Base-by-base conservation (phyloP, 2,797 vertebrate genomes). In the Poecilia gillii region DNA sequence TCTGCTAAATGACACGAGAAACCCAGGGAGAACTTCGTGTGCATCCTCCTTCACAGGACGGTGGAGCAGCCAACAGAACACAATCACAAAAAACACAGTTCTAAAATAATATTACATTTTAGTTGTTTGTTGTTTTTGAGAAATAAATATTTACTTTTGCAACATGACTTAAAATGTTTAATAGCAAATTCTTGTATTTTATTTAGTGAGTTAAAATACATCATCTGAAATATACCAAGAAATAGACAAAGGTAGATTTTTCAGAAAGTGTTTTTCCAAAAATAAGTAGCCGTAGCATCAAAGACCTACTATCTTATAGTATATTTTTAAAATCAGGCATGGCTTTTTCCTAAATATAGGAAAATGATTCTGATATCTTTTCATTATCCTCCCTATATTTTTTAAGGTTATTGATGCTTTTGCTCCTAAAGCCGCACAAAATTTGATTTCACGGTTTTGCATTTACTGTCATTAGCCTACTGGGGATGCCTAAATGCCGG, bases 181-280 rank as follows among this genome's bases (percentile, higher is more conserved):
- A 31, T 31, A 62, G 7, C 13, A 62, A 31, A 62, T 16, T 2
- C 13, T 33, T 62, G 28, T 28, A 8, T 20, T 8, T 51, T 51
- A 51, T 51, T 31, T 59, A 13, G 2, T 31, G 13, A 62, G 12
- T 62, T 33, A 6, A 31, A 28, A 59, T 13, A 28, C 74, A 81
- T 75, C 59, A 31, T 85, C 87, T 75, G 70, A 62, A 76, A 73
- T 75, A 89, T 88, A 91, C 88, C 84, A 75, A 62, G 80, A 78
- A 87, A 93, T 59, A 80, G 62, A 71, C 25, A 28, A 45, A 43
- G 55, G 25, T n/a, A 57, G n/a, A 11, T n/a, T n/a, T 12, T n/a
- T 28, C 23, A 57, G n/a, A 4, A 25, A 25, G 55, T 59, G n/a
- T 20, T 64, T 20, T 33, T 59, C 1, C 28, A 59, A 59, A 64